Conservation (phyloP, 2,888 invertebrate species). For the Euclidia mi region DNA sequence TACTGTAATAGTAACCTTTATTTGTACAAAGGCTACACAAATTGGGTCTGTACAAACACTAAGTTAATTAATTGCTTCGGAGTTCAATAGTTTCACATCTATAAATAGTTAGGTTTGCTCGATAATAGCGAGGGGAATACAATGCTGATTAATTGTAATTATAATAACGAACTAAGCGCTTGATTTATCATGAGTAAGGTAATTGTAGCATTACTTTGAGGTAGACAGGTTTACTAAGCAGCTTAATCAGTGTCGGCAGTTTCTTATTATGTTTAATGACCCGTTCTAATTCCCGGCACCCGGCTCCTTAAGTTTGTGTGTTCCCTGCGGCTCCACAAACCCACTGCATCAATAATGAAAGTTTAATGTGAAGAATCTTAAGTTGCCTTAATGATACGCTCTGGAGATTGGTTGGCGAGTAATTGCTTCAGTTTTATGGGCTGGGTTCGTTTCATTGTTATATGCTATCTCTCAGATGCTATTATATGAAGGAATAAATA, state of each 20-base stretch:
- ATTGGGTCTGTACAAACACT: not conserved
- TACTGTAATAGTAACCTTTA: too few species aligned
- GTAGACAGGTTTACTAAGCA: conserved; percentile 62
- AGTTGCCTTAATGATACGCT: conserved; percentile 37
- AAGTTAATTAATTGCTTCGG: not conserved
- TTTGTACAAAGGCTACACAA: too few species aligned
- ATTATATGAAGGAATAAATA: too few species aligned
- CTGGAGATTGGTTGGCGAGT: conserved; percentile 33
- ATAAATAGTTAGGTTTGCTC: conserved; percentile 5
- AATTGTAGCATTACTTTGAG: conserved; percentile 59
- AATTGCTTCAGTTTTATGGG: conserved; percentile 5
- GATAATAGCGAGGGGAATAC: conserved; percentile 26
- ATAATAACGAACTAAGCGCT: conserved; percentile 24
- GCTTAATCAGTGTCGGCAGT: conserved; percentile 69
- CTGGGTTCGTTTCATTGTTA: conserved; percentile 1
- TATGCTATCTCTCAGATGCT: not conserved
- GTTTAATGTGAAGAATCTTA: conserved; percentile 49
- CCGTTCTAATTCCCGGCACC: conserved; percentile 60
- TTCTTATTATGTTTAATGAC: conserved; percentile 69
- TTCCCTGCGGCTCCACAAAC: conserved; percentile 13
- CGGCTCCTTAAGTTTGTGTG: conserved; percentile 47
- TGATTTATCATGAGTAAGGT: conserved; percentile 45
- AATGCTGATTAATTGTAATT: conserved; percentile 49
- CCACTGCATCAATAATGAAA: conserved; percentile 53
- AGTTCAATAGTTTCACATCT: not conserved